phyloP scores from a whole-genome alignment of 2,888 invertebrate species.

The Andricus curvator region DNA sequence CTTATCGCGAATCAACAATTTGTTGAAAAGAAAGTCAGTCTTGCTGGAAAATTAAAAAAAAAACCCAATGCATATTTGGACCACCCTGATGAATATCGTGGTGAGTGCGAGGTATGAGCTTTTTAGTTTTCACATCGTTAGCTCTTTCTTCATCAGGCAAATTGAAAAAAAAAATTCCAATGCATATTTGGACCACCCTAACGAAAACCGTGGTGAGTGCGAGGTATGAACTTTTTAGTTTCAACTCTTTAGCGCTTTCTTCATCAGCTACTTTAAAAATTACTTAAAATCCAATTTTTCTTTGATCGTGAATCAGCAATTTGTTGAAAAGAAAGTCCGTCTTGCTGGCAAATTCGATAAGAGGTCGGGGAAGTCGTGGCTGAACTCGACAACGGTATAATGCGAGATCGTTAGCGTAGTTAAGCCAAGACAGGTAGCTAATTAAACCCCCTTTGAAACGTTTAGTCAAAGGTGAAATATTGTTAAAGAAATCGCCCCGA shows the following conservation, averaged over 20 bases:
- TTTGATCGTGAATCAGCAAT: conserved; percentile 29
- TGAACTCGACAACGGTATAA: conserved; percentile 36
- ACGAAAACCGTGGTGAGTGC: too few relatives aligned
- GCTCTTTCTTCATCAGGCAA: too few relatives aligned
- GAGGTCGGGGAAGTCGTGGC: conserved; percentile 22
- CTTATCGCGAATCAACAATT: too few relatives aligned
- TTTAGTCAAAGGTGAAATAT: conserved; percentile 61
- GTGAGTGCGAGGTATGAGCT: too few relatives aligned
- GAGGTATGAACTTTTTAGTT: not conserved
- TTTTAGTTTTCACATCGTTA: too few relatives aligned
- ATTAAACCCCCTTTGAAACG: conserved; percentile 70
- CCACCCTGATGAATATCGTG: too few relatives aligned
- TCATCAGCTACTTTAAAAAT: conserved; percentile 22
- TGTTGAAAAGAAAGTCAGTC: too few relatives aligned
- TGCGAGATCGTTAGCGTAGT: conserved; percentile 61
- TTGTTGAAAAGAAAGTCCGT: conserved; percentile 20
- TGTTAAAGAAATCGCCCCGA: conserved; percentile 60
- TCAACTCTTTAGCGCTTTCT: not conserved
- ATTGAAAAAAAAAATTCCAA: too few relatives aligned
- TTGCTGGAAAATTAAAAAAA: too few relatives aligned
- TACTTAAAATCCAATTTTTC: conserved; percentile 12
- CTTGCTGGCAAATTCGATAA: conserved; percentile 26
- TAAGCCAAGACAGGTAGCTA: conserved; percentile 60
- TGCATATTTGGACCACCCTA: too few relatives aligned
- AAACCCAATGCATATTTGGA: too few relatives aligned